phyloP scores from a whole-genome alignment of 2,797 vertebrate genomes.

The Crenuchus spilurus region DNA sequence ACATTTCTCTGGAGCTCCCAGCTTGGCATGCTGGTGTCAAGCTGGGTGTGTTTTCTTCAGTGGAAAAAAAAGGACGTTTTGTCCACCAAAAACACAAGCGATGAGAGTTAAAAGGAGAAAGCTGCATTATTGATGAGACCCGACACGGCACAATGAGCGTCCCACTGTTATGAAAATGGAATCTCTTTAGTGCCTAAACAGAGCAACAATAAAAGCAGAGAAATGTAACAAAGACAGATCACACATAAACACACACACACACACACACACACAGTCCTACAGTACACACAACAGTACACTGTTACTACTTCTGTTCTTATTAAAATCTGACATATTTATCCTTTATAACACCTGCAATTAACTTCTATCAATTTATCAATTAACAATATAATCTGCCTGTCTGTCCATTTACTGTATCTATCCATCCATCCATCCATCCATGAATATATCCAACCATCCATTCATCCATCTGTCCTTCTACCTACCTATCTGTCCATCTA shows the following conservation, averaged over 20 bases:
- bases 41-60: neutral
- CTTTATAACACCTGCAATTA: no score
- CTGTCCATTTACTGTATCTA: no score
- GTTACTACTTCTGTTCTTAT: neutral
- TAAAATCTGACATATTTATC: no score
- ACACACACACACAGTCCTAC: neutral
- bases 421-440: no score
- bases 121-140: conserved; percentile 31
- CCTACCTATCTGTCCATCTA: no score
- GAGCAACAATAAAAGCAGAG: conserved; percentile 21
- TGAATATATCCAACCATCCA: no score
- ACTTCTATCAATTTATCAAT: no score
- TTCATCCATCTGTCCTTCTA: no score
- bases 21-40: conserved; percentile 10
- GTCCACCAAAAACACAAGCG: conserved; percentile 15
- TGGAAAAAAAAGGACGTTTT: neutral
- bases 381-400: no score
- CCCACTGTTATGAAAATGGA: conserved; percentile 41
- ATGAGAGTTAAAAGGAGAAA: conserved; percentile 14
- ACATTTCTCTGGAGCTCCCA: neutral
- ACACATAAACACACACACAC: no score
- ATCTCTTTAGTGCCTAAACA: conserved; percentile 30
- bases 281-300: neutral
- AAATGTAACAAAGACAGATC: neutral
- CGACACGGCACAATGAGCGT: conserved; percentile 11